Evolutionary conservation across 2,113 vertebrate species (phyloP), one percentile per base, ranked within the genome.

Genomic region (Alosa alosa): DNA sequence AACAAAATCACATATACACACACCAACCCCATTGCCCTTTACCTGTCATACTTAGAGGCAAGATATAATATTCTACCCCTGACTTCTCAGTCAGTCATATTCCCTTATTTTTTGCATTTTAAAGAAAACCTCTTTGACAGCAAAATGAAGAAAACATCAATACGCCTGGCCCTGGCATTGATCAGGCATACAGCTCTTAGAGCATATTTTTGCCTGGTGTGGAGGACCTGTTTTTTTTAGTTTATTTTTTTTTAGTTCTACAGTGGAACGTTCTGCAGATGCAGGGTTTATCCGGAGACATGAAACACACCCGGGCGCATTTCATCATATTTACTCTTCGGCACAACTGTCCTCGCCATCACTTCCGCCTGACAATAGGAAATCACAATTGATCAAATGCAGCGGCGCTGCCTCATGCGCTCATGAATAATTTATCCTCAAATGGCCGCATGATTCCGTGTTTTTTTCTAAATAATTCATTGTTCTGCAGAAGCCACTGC

Each of bases 371-470:
- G 89, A 90, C 86, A 88, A 90, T 88, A 88, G 87, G 87, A 90
- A 88, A 88, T 90, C 87, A 87, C 87, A 88, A 90, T 90, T 90
- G 89, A 90, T 90, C 89, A 88, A 88, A 88, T 72, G 83, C 41
- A 20, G 52, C 55, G 64, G n/a, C 22, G n/a, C 84, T 86, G 85
- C 87, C 64, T 87, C 81, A 87, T 87, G 87, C 86, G 36, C 13
- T 49, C 81, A 90, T 90, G 78, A 88, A 90, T 90, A 87, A 88
- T 90, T 88, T 87, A 90, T 84, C 64, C 60, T 85, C 83, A 90
- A 90, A 90, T 88, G 89, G 87, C 84, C 82, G 87, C 89, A 87
- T 88, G 88, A 90, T 90, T 88, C 87, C 47, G 25, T 82, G 84
- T 88, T 90, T 88, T 88, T 90, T 84, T 78, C 72, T 78, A 78